These are phyloP conservation scores for Athripsodes cinereus DNA, from an alignment of 2,888 invertebrate species.

Conservation along the genomic window DNA sequence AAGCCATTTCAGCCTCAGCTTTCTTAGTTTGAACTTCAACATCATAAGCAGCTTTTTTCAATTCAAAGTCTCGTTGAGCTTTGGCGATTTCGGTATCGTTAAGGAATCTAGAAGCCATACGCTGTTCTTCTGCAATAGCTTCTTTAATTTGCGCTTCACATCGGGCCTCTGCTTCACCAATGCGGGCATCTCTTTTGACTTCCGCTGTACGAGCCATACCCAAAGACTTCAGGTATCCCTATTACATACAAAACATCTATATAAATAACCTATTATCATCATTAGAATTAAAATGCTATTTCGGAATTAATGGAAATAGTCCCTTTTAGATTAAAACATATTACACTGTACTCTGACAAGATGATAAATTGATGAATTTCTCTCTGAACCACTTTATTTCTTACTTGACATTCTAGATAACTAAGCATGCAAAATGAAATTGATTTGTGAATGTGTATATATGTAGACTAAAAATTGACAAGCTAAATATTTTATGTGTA, in stretches of 20 bases:
- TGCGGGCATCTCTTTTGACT: conserved; percentile 91
- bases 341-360: background rate
- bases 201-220: conserved; percentile 94
- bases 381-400: no score
- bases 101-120: conserved; percentile 88
- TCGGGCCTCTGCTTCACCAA: conserved; percentile 94
- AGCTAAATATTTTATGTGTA: no score
- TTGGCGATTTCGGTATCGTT: conserved; percentile 98
- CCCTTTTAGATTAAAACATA: no score
- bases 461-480: no score
- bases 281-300: no score
- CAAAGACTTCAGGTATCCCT: conserved; percentile 90
- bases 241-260: conserved; percentile 7
- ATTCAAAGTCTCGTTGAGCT: conserved; percentile 91
- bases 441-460: no score
- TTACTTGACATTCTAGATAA: no score
- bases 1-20: conserved; percentile 92
- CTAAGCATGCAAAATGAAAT: no score
- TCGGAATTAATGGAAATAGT: no score
- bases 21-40: conserved; percentile 92
- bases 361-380: no score
- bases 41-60: conserved; percentile 96
- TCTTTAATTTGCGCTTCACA: conserved; percentile 90
- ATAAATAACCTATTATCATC: no score
- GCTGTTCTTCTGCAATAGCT: conserved; percentile 93